Evolutionary conservation across 2,113 vertebrate genomes (phyloP), one percentile per base, ranked within the genome.

Genomic region (Gymnogyps californianus): DNA sequence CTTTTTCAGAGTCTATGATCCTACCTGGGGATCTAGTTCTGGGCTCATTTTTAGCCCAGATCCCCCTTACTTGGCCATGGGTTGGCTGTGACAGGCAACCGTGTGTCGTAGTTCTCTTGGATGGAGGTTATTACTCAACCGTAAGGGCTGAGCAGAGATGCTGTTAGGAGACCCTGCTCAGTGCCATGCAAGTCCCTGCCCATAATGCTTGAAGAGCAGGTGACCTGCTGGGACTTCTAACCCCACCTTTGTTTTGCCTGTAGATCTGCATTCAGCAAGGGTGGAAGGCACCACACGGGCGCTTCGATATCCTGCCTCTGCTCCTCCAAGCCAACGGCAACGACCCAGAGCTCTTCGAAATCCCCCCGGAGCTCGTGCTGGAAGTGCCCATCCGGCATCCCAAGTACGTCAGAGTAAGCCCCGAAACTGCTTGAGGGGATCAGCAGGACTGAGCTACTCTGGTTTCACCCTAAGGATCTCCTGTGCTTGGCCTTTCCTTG

Each of bases 261-360:
- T 66, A 99, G 99, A 99, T 99, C 97, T 99, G 99, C 96, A 97
- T 99, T n/a, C 99, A 99, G 97, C 99, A 99, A 65, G 99, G 99
- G 32, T 99, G 99, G 99, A 99, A 99, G 87, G 98, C 99, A 3
- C 99, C 99, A 0, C 97, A 98, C 3, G 98, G 99, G 12, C 99
- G 99, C 42, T 99, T 99, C 3, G 99, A 99, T 6, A 98, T 99
- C 84, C 98, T 99, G 70, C 99, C 99, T 1, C 99, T 99, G 57
- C 98, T 99, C 54, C 99, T 99, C 65, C 99, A 99, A 92, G 99
- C 99, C 93, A 99, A 98, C 0, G 99, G 99, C 95, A 99, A 99
- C 0, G 99, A 99, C 71, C 99, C 99, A 0, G 99, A 99, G 97
- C 98, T 99, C 89, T 99, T 99, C 20, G 99, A 99, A 97, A 98